Conservation (phyloP, 2,113 vertebrate species). For the Hypanus sabinus region DNA sequence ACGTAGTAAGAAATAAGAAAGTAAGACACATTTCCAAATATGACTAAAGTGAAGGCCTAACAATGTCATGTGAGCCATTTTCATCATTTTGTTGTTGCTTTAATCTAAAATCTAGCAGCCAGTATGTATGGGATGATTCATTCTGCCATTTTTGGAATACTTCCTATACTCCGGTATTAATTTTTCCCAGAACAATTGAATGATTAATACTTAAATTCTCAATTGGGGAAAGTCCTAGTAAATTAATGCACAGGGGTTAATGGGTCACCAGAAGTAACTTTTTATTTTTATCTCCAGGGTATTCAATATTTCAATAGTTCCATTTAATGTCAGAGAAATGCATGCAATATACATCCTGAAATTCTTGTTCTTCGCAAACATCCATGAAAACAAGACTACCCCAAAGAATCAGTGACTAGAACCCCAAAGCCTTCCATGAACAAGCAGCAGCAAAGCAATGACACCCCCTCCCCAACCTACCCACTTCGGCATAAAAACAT, state of each 20-base stretch:
- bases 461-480: no score
- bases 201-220: not conserved
- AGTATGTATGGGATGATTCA: not conserved
- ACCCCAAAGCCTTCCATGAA: no score
- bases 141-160: not conserved
- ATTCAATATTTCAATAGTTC: no score
- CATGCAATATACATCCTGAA: no score
- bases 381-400: no score
- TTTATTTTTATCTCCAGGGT: not conserved
- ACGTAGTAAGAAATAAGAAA: not conserved
- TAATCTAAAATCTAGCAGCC: not conserved
- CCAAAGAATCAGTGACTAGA: no score
- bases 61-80: not conserved
- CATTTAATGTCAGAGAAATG: no score
- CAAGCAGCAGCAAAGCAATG: no score
- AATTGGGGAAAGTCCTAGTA: not conserved
- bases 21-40: not conserved
- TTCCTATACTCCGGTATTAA: not conserved
- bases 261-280: no score
- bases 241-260: not conserved
- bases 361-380: no score
- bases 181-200: not conserved
- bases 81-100: not conserved
- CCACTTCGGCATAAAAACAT: no score
- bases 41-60: not conserved